Conservation (phyloP, 2,888 invertebrate genomes). For the Sinelater perroti region DNA sequence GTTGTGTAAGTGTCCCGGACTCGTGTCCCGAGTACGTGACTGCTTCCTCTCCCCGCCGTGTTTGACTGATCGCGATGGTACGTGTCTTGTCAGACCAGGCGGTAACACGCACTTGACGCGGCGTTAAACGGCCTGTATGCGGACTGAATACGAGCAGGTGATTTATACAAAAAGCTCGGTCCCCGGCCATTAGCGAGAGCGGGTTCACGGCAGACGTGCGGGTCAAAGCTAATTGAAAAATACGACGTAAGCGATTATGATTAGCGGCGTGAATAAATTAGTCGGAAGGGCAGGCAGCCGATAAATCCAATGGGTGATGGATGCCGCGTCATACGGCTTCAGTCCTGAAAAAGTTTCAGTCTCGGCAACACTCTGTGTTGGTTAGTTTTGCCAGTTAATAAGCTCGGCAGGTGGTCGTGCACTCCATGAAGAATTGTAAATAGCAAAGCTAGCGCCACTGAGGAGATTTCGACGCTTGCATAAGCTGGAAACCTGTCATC, state of each 20-base stretch:
- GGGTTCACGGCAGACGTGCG: constrained; percentile 46
- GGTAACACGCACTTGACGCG: constrained; percentile 38
- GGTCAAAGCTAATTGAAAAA: constrained; percentile 50
- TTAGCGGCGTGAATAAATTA: constrained; percentile 49
- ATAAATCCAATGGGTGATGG: constrained; percentile 33
- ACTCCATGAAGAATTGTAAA: constrained; percentile 28
- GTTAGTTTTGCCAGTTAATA: constrained; percentile 36
- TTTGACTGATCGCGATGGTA: constrained; percentile 45
- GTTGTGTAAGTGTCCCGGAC: constrained; percentile 43
- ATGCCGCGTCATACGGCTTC: constrained; percentile 43
- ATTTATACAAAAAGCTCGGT: constrained; percentile 40
- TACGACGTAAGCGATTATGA: constrained; percentile 48
- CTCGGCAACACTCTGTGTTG: constrained; percentile 20
- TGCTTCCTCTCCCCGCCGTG: constrained; percentile 34
- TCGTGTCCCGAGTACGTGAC: constrained; percentile 40
- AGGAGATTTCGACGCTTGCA: constrained; percentile 24
- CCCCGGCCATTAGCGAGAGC: constrained; percentile 37
- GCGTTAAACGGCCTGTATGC: constrained; percentile 39
- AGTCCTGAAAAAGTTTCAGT: constrained; percentile 28
- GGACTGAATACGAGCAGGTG: constrained; percentile 38
- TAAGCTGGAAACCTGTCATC: constrained; percentile 19
- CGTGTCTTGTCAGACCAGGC: constrained; percentile 42
- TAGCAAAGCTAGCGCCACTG: constrained; percentile 33
- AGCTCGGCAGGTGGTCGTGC: constrained; percentile 34
- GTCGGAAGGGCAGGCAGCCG: constrained; percentile 40